Evolutionary conservation across 2,797 vertebrate species (phyloP).

Genomic region (Margarornis squamiger): DNA sequence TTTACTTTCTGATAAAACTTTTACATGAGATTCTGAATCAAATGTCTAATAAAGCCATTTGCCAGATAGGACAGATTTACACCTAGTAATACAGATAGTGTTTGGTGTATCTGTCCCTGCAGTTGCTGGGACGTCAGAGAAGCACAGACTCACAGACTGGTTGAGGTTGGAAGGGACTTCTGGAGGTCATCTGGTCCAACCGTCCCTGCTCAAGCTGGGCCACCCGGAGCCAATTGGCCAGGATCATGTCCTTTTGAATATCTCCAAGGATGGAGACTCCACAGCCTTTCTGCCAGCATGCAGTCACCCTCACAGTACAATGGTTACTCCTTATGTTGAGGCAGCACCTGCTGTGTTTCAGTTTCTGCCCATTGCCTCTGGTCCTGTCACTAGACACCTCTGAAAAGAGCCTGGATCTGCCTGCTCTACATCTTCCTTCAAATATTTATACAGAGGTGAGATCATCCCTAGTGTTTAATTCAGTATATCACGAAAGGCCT

Average conservation of each 20-base stretch:
- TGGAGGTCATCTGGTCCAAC: not conserved
- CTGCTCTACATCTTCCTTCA: not conserved
- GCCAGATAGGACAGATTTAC: not conserved
- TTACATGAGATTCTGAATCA: not conserved
- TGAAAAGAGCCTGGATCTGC: not conserved
- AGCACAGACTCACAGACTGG: not conserved
- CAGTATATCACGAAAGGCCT: not conserved
- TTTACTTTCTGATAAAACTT: constrained; percentile 30
- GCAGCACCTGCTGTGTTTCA: not conserved
- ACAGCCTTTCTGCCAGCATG: not conserved
- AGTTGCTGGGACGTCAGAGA: not conserved
- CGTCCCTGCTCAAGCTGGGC: not conserved
- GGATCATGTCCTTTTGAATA: not conserved
- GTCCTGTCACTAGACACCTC: not conserved
- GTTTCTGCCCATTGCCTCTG: not conserved
- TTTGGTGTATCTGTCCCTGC: not conserved
- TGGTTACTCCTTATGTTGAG: not conserved
- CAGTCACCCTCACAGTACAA: not conserved
- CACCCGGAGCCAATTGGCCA: not conserved
- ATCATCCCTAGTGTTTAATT: not conserved
- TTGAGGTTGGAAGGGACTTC: not conserved
- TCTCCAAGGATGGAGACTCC: not conserved
- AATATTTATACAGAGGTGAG: not conserved
- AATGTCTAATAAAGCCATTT: not conserved
- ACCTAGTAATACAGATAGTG: not conserved